phyloP scores from a whole-genome alignment of 2,113 vertebrate genomes.

The Paradoxurus hermaphroditus region DNA sequence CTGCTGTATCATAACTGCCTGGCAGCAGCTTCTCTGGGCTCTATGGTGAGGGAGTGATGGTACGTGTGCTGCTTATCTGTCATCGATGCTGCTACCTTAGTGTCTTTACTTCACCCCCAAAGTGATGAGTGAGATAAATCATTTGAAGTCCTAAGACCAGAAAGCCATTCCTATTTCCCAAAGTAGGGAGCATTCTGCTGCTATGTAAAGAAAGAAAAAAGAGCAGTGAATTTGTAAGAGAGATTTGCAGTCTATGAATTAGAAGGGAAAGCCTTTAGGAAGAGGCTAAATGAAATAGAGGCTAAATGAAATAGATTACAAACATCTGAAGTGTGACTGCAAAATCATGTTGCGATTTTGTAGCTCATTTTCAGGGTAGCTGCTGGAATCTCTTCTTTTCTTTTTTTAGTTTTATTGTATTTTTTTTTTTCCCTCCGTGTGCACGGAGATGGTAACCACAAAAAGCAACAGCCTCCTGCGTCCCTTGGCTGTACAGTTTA shows the following conservation, averaged over 20 bases:
- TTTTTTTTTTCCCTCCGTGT: neutral
- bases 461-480: neutral
- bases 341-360: constrained; percentile 16
- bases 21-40: neutral
- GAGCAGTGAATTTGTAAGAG: neutral
- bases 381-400: constrained; percentile 31
- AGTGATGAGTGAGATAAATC: neutral
- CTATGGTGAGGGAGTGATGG: neutral
- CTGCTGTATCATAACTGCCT: neutral
- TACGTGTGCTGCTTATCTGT: neutral
- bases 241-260: neutral
- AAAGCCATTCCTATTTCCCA: neutral
- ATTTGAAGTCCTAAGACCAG: neutral
- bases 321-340: neutral
- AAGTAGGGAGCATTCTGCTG: neutral
- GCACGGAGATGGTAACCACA: constrained; percentile 9
- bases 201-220: neutral
- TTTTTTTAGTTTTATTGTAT: neutral
- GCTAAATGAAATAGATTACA: neutral
- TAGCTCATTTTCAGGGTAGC: neutral
- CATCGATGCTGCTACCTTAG: neutral
- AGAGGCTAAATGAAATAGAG: neutral
- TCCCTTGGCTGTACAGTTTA: constrained; percentile 48
- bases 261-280: neutral
- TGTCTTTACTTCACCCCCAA: neutral